phyloP scores from a whole-genome alignment of 2,888 invertebrate genomes.

The Zelleria hepariella region DNA sequence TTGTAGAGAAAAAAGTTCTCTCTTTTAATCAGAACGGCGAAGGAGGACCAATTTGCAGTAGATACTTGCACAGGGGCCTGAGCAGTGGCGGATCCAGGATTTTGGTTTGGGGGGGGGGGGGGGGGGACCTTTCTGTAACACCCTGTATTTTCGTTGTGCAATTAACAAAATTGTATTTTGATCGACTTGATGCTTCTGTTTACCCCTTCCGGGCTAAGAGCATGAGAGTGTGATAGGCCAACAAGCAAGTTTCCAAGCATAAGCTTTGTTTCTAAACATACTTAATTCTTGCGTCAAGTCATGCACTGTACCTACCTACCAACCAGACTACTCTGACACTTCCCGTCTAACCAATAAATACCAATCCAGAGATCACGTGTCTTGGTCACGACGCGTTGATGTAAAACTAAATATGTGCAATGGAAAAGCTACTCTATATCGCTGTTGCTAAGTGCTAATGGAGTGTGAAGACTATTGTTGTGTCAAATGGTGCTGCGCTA shows the following conservation, averaged over 20 bases:
- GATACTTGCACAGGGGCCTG: no score
- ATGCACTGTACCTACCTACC: not conserved
- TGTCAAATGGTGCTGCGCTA: not conserved
- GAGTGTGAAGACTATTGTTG: not conserved
- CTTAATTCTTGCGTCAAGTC: not conserved
- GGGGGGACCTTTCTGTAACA: no score
- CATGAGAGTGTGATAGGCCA: no score
- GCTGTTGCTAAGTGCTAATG: not conserved
- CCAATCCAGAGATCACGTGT: not conserved
- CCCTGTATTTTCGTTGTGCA: no score
- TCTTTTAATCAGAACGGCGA: not conserved
- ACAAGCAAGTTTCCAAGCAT: not conserved
- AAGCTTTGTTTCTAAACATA: not conserved
- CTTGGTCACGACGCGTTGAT: not conserved
- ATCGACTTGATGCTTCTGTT: no score
- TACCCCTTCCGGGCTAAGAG: no score
- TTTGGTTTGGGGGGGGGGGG: no score
- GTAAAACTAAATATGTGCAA: not conserved
- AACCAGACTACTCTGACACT: not conserved
- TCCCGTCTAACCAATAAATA: not conserved
- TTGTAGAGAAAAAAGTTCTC: not conserved
- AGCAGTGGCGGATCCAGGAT: no score
- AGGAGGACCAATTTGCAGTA: no score
- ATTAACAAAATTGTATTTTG: no score
- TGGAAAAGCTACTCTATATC: not conserved